These are phyloP conservation scores for Tragopan temminckii DNA, from an alignment of 2,797 vertebrate species.

Conservation along the genomic window DNA sequence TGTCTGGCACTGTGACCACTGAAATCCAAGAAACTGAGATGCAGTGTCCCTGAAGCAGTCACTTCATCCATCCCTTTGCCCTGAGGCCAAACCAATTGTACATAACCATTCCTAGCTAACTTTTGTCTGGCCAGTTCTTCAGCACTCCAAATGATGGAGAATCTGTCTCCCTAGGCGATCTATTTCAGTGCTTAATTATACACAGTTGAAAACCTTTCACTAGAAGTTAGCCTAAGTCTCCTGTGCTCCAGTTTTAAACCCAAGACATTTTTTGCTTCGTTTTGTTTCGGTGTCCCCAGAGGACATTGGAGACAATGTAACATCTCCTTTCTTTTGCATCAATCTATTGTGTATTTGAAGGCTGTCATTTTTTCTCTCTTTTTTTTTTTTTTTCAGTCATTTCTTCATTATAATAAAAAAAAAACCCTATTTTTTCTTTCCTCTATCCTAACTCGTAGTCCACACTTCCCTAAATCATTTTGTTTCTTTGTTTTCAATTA, in stretches of 20 bases:
- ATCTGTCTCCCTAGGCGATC: not conserved
- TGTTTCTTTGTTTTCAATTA: not conserved
- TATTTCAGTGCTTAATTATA: conserved; percentile 22
- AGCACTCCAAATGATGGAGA: not conserved
- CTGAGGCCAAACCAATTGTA: not conserved
- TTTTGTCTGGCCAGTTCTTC: conserved; percentile 7
- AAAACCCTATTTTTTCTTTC: not conserved
- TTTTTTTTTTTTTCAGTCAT: not conserved
- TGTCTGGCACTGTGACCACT: not conserved
- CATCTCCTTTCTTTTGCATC: not conserved
- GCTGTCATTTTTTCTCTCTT: not conserved
- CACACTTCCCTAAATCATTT: not conserved
- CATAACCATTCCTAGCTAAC: not conserved
- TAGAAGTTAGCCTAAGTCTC: conserved; percentile 18
- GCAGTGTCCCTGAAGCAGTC: not conserved
- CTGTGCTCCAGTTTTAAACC: not conserved
- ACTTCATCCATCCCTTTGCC: not conserved
- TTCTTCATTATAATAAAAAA: not conserved
- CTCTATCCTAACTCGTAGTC: not conserved
- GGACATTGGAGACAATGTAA: not conserved
- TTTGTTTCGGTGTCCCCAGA: not conserved
- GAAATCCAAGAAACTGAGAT: not conserved
- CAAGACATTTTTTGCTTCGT: not conserved
- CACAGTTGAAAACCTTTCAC: conserved; percentile 9
- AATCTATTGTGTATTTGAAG: not conserved